Evolutionary conservation across 2,888 invertebrate species (phyloP).

Genomic region (Lasioglossum vierecki): DNA sequence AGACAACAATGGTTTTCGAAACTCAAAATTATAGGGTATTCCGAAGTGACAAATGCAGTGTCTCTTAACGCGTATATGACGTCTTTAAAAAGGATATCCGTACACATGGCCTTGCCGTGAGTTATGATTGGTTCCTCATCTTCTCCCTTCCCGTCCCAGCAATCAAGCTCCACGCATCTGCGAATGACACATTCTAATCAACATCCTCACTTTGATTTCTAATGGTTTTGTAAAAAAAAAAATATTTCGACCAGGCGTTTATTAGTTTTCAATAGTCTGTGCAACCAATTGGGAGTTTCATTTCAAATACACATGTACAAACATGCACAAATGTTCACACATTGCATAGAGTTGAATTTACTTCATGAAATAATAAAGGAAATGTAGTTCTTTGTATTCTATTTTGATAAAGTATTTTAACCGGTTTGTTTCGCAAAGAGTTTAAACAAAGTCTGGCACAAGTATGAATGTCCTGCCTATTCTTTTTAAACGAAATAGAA

Average conservation of each 20-base stretch:
- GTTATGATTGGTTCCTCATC: constrained; percentile 90
- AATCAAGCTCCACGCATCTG: constrained; percentile 90
- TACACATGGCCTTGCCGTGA: constrained; percentile 91
- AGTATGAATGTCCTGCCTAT: no score
- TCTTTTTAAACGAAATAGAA: no score
- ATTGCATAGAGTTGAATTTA: no score
- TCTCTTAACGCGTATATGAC: constrained; percentile 88
- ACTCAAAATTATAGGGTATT: constrained; percentile 88
- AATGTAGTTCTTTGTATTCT: not conserved
- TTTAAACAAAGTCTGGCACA: no score
- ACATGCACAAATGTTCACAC: no score
- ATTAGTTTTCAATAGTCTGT: no score
- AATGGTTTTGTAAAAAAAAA: no score
- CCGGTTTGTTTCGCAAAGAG: no score
- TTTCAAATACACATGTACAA: not conserved
- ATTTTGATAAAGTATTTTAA: no score
- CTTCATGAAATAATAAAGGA: not conserved
- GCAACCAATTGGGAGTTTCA: not conserved
- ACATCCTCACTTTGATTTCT: no score
- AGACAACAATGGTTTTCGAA: constrained; percentile 89
- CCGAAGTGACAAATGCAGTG: constrained; percentile 88
- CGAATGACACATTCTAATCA: not conserved
- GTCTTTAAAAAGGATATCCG: constrained; percentile 88
- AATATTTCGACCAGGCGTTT: no score
- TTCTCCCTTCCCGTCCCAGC: constrained; percentile 89